Conservation (phyloP, 2,113 vertebrate genomes). For the Propithecus coquereli region DNA sequence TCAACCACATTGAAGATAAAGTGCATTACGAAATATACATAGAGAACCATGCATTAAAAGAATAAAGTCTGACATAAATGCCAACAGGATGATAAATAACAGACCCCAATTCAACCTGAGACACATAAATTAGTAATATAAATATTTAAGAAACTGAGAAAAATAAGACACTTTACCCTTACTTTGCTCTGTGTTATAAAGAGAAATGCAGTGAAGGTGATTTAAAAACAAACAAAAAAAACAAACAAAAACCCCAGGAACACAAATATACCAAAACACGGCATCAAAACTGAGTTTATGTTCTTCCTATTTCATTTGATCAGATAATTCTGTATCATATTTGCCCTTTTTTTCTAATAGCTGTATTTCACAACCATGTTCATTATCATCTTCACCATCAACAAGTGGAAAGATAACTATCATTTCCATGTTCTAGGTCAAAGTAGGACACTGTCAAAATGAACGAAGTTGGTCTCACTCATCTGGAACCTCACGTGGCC, state of each 20-base stretch:
- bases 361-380: not conserved
- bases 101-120: not conserved
- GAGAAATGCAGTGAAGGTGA: not conserved
- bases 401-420: not conserved
- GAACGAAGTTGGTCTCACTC: not conserved
- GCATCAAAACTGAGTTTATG: not conserved
- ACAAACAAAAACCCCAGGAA: not conserved
- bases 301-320: not conserved
- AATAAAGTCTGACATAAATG: not conserved
- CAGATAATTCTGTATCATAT: not conserved
- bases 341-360: not conserved
- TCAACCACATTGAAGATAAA: slow-evolving; percentile 17
- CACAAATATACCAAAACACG: not conserved
- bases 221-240: not conserved
- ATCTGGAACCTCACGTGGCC: not conserved
- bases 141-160: not conserved
- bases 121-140: not conserved
- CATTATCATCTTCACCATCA: not conserved
- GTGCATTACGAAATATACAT: not conserved
- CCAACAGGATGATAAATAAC: not conserved
- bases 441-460: not conserved
- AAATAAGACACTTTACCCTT: not conserved
- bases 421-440: not conserved
- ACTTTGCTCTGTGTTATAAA: not conserved
- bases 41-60: not conserved